These are phyloP conservation scores for Corvus cornix DNA, from an alignment of 2,113 vertebrate genomes.

Conservation along the genomic window DNA sequence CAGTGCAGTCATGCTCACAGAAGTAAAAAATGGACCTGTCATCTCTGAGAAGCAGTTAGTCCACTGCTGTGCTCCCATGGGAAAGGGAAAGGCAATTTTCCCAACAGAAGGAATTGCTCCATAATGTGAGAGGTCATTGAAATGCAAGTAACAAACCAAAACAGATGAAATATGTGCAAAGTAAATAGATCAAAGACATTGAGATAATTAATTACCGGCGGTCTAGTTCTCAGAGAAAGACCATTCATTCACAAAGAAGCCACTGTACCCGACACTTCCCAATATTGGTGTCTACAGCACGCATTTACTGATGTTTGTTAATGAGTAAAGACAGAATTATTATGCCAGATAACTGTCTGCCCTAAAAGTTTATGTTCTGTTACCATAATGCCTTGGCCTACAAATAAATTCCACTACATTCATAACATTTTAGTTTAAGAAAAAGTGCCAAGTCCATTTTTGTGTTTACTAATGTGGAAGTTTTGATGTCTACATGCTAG, in stretches of 20 bases:
- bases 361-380: neutral
- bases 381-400: neutral
- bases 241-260: constrained; percentile 50
- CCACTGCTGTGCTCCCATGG: constrained; percentile 38
- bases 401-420: neutral
- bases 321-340: constrained; percentile 34
- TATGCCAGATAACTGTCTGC: neutral
- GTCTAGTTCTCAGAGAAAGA: constrained; percentile 53
- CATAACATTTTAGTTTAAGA: neutral
- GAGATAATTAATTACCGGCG: constrained; percentile 46
- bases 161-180: constrained; percentile 56
- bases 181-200: constrained; percentile 58
- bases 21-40: constrained; percentile 50
- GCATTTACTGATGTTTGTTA: neutral
- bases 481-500: neutral
- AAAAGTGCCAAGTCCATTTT: neutral
- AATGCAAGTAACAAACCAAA: constrained; percentile 63
- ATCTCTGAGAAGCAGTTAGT: neutral
- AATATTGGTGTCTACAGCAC: neutral
- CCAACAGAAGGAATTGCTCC: constrained; percentile 24
- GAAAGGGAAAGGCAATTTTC: constrained; percentile 55
- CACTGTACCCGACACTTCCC: neutral
- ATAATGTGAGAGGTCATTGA: constrained; percentile 48
- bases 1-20: constrained; percentile 39
- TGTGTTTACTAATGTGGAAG: neutral